Evolutionary conservation across 2,113 vertebrate species (phyloP), one percentile per base, ranked within the genome.

Genomic region (Nycticorax nycticorax): DNA sequence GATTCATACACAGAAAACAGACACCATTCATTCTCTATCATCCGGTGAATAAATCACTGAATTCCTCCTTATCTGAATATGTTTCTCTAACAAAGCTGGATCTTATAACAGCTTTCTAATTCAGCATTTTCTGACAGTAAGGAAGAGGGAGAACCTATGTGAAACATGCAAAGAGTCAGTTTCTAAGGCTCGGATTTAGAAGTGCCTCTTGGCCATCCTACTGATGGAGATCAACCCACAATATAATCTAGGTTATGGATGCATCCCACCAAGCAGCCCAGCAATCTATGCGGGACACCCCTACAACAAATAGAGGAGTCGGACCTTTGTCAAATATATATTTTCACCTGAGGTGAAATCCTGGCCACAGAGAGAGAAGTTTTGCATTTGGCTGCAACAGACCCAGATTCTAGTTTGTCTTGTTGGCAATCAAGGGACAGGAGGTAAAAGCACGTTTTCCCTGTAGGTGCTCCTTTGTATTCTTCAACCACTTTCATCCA

Each of bases 401-500:
- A 69, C 22, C 37, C 71, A 69, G 26, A 22, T 62, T 94, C 5
- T 62, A 75, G 39, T 77, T 91, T 73, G 74, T 67, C 85, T 88
- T 59, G 82, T 59, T 96, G 95, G 94, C 96, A 95, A 9, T 7
- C 37, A 14, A 80, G 77, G 83, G 92, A 89, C 95, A 91, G 86
- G 80, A 92, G 77, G 94, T 6, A 97, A 83, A 53, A 96, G 94
- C 93, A 95, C 72, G 67, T 96, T 97, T 97, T 85, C 97, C 93
- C 94, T 93, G 81, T 96, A 92, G 92, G 66, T 96, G 67, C 84
- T 97, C 77, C 94, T 96, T 96, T 97, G 96, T 95, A 6, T 95
- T 96, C 91, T 62, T 50, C 74, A 92, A 96, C 96, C 80, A 79
- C 94, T 97, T 97, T 97, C 92, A 97, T 97, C 95, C 94, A 94